These are phyloP conservation scores for Mimumesa dahlbomi DNA, from an alignment of 2,888 invertebrate species.

Conservation along the genomic window DNA sequence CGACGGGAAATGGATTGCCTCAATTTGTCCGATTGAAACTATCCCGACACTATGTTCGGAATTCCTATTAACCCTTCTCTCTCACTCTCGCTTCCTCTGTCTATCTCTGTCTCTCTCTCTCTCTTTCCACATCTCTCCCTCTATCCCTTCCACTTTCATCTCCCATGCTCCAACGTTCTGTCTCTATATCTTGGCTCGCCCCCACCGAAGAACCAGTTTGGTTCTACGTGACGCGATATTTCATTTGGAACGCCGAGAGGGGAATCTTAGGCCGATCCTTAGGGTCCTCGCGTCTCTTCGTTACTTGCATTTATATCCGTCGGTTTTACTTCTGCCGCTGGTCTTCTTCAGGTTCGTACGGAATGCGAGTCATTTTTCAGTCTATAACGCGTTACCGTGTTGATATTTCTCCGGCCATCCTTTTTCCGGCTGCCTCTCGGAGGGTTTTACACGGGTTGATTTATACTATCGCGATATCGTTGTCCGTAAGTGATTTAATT, in stretches of 20 bases:
- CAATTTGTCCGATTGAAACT: slow-evolving; percentile 76
- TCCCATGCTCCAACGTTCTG: slow-evolving; percentile 21
- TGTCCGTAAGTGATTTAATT: no score
- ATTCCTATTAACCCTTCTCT: slow-evolving; percentile 72
- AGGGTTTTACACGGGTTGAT: background rate
- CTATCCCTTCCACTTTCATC: slow-evolving; percentile 22
- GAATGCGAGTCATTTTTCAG: slow-evolving; percentile 37
- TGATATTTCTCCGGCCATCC: no score
- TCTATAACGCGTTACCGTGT: no score
- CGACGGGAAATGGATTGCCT: slow-evolving; percentile 72
- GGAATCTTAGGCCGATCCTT: slow-evolving; percentile 35
- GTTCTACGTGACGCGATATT: slow-evolving; percentile 62
- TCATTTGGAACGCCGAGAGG: slow-evolving; percentile 58
- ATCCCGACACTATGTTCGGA: slow-evolving; percentile 73
- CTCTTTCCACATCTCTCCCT: slow-evolving; percentile 30
- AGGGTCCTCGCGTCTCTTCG: slow-evolving; percentile 33
- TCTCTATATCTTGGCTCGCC: slow-evolving; percentile 35
- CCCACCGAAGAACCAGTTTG: slow-evolving; percentile 60
- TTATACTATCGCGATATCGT: no score
- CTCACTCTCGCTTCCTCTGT: slow-evolving; percentile 27
- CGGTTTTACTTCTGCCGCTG: slow-evolving; percentile 25
- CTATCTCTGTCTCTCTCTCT: slow-evolving; percentile 31
- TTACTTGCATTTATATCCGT: slow-evolving; percentile 54
- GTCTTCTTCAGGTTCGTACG: slow-evolving; percentile 22
- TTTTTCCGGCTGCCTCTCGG: background rate